Base-by-base conservation (phyloP, 2,797 vertebrate species). In the Anas bahamensis region DNA sequence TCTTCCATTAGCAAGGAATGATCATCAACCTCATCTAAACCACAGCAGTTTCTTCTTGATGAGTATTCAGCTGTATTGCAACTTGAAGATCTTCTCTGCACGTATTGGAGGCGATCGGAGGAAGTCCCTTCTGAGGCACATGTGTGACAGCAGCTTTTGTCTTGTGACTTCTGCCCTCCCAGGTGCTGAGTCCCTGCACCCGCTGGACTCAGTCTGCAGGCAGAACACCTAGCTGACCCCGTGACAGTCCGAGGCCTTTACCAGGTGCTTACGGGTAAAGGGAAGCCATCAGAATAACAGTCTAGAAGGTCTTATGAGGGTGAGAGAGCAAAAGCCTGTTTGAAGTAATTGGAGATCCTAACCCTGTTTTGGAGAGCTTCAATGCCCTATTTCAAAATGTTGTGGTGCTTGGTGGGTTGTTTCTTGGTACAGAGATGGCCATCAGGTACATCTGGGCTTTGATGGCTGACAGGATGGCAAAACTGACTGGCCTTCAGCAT, bases 141-240 rank as follows among this genome's bases (percentile, higher is more conserved):
- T 48, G 1, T 37, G 33, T 33, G 22, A 53, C 7, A 8, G 26
- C 31, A 73, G 9, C 28, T 48, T 81, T 88, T 69, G 14, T 29
- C 41, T 33, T 68, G 31, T 65, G 50, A 6, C 41, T 93, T 81
- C 33, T 26, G 65, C 24, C 21, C 81, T 48, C 13, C 7, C 41
- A 35, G 21, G 19, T 57, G 33, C 28, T 0, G 1, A 5, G 13
- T 41, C n/a, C 11, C 14, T 22, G 42, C 57, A 48, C 8, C 44
- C 19, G 18, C 29, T n/a, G 64, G 55, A 17, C 37, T 66, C 22
- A 13, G 10, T 83, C 46, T 82, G 53, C 69, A 71, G 41, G 31
- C 44, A 26, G 71, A 86, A 44, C n/a, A 0, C 0, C 10, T 57
- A 0, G 0, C 28, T 80, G 75, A 35, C 12, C 13, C 13, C 33